Evolutionary conservation across 2,888 invertebrate genomes (phyloP), one percentile per base, ranked within the genome.

Genomic region (Ochropacha duplaris): DNA sequence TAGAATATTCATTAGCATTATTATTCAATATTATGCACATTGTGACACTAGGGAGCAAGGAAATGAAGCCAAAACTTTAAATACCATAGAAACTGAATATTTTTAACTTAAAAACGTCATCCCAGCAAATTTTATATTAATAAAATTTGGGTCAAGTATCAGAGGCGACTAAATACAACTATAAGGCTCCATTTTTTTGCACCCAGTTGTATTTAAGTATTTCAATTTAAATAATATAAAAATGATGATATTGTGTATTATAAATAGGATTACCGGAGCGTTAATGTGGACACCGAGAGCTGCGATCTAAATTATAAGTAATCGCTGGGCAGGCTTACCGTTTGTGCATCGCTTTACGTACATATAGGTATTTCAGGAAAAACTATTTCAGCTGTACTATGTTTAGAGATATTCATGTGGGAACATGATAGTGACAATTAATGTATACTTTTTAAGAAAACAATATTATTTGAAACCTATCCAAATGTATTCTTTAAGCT

Each of bases 261-360:
- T 16, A 16, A 26, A 39, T 39, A 44, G 19, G 8, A 6, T 44
- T 44, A 44, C 44, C 44, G 19, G 44, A 39, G 44, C 50, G 58
- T 28, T 50, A 63, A 28, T 56, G 58, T 24, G 58, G 31, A 24
- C 54, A 61, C 54, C 56, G 57, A 55, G 69, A 66, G 66, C 65
- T 57, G 56, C 44, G 49, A 57, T 28, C 44, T 60, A 22, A 55
- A 22, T 60, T 58, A 49, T 62, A 57, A 49, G 54, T 61, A 52
- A 55, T 66, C 66, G 66, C 66, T 69, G 62, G 66, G 66, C 66
- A 69, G 66, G 69, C 62, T 61, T 61, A 52, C 50, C 55, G 31
- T 54, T 56, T 31, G 52, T 56, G 49, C 55, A 56, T 50, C 56
- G 55, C 60, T 56, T 22, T 55, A 49, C 19, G 16, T 55, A 28